Evolutionary conservation across 1,140 invertebrate species (phyloP).

Genomic region (Danaus plexippus): DNA sequence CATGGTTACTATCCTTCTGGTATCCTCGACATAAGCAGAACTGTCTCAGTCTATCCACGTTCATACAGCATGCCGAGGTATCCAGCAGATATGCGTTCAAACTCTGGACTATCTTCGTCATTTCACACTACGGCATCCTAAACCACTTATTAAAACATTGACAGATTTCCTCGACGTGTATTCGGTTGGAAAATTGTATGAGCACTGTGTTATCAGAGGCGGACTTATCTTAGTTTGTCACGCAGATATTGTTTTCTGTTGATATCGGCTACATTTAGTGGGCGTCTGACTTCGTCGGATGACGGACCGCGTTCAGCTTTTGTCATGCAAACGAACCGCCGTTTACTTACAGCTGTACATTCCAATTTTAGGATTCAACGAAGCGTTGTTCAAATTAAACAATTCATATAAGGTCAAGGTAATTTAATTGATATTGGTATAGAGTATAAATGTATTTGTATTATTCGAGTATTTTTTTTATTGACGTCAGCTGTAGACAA

Average conservation of each 20-base stretch:
- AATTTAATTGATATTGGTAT: too few species aligned
- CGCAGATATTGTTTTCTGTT: constrained; percentile 59
- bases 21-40: constrained; percentile 57
- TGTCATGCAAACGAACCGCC: too few species aligned
- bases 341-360: too few species aligned
- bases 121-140: constrained; percentile 22
- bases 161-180: constrained; percentile 26
- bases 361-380: too few species aligned
- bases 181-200: constrained; percentile 30
- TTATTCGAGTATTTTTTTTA: too few species aligned
- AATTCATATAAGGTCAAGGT: too few species aligned
- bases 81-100: constrained; percentile 57
- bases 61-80: constrained; percentile 49
- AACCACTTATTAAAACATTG: constrained; percentile 19
- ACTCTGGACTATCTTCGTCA: constrained; percentile 55
- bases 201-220: constrained; percentile 58
- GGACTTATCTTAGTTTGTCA: constrained; percentile 60
- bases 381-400: too few species aligned
- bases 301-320: too few species aligned
- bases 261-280: constrained; percentile 34
- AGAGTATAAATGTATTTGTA: too few species aligned
- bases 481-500: too few species aligned
- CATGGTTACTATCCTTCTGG: constrained; percentile 32
- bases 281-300: constrained; percentile 4
- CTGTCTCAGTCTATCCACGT: constrained; percentile 55